Conservation (phyloP, 2,113 vertebrate species). For the Nannospalax galili region DNA sequence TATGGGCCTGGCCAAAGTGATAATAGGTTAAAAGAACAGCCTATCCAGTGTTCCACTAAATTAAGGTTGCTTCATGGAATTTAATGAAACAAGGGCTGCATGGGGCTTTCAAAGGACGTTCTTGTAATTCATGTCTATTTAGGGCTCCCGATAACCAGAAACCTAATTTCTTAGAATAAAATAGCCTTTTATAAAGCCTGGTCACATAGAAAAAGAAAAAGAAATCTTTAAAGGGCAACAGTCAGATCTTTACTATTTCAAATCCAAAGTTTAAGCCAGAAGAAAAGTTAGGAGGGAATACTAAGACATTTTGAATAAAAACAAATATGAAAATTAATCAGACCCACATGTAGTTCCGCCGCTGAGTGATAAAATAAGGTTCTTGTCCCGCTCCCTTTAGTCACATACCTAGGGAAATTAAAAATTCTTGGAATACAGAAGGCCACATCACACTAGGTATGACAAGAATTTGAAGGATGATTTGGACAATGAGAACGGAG, state of each 20-base stretch:
- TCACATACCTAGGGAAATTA: neutral
- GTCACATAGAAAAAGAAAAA: conserved; percentile 79
- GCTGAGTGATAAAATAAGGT: conserved; percentile 41
- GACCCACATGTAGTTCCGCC: conserved; percentile 56
- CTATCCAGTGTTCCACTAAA: conserved; percentile 89
- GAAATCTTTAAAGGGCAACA: conserved; percentile 88
- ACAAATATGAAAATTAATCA: conserved; percentile 68
- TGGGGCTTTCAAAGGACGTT: conserved; percentile 89
- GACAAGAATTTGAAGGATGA: neutral
- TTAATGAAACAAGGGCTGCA: conserved; percentile 89
- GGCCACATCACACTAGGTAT: neutral
- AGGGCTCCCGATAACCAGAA: conserved; percentile 90
- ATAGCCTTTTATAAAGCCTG: conserved; percentile 88
- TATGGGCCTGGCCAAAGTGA: conserved; percentile 90
- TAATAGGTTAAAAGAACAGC: conserved; percentile 91
- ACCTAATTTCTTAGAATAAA: conserved; percentile 90
- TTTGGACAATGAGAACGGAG: neutral
- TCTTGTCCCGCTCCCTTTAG: neutral
- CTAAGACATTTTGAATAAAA: conserved; percentile 67
- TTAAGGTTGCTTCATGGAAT: conserved; percentile 90
- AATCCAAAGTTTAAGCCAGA: conserved; percentile 81
- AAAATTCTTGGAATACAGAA: neutral
- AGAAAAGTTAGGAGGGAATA: conserved; percentile 69
- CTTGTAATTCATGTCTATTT: conserved; percentile 92
- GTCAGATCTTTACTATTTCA: conserved; percentile 87